A percentile compares a stretch with the other conserved stretches of the same genome.
Conservation (phyloP, 2,113 vertebrate species). For the Castor canadensis region DNA sequence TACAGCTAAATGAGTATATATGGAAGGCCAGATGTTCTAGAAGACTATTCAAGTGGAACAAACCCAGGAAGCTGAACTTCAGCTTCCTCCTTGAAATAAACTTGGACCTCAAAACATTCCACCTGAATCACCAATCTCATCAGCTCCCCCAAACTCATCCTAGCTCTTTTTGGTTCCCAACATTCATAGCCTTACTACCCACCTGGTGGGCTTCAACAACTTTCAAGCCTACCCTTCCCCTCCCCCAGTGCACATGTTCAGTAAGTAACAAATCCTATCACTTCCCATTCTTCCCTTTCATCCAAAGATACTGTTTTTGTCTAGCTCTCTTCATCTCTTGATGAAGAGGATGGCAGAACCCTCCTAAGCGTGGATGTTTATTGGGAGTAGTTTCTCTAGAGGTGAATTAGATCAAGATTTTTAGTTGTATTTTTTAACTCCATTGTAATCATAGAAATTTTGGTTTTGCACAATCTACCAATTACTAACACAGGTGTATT, state of each 20-base stretch:
- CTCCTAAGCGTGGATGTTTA: background rate
- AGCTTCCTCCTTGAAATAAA: background rate
- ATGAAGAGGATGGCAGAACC: background rate
- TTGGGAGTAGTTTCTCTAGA: background rate
- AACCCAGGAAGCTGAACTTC: background rate
- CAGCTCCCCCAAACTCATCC: background rate
- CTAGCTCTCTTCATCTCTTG: background rate
- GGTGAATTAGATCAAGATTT: background rate
- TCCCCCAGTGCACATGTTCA: background rate
- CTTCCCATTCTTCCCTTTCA: background rate
- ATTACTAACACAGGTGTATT: background rate
- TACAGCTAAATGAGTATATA: background rate
- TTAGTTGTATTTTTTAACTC: background rate
- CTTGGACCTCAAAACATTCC: background rate
- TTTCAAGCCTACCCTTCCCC: too few species aligned
- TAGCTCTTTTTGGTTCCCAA: background rate
- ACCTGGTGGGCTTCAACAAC: background rate
- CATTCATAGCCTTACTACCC: too few species aligned
- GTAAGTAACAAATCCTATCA: background rate
- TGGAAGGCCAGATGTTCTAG: background rate
- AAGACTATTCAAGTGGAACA: background rate
- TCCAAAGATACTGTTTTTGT: background rate
- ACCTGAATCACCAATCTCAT: background rate
- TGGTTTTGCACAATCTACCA: background rate
- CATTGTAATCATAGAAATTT: background rate